phyloP scores from a whole-genome alignment of 2,888 invertebrate species.

The Tanytarsus gracilentus region DNA sequence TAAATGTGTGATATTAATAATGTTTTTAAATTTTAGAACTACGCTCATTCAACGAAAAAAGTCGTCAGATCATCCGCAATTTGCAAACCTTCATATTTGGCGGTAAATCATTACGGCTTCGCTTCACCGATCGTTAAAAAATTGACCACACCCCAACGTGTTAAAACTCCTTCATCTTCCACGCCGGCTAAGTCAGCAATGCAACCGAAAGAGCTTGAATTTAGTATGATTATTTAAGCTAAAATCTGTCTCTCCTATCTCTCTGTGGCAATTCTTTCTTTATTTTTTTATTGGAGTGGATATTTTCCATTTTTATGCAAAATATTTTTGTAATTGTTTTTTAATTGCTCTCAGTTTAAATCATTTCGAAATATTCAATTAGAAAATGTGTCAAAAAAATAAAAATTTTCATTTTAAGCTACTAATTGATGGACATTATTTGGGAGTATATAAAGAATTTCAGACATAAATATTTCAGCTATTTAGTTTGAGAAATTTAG shows the following conservation, averaged over 20 bases:
- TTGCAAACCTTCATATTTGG: neutral
- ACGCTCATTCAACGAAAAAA: neutral
- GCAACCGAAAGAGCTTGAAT: constrained; percentile 13
- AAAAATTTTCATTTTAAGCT: too few relatives aligned
- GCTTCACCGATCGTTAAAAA: constrained; percentile 10
- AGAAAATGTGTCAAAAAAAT: too few relatives aligned
- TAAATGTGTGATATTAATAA: neutral
- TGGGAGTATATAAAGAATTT: too few relatives aligned
- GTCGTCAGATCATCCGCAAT: constrained; percentile 12
- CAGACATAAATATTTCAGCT: too few relatives aligned
- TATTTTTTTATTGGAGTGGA: neutral
- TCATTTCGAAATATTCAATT: too few relatives aligned
- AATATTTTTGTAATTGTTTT: too few relatives aligned
- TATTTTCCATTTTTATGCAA: too few relatives aligned
- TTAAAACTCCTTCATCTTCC: neutral
- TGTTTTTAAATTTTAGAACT: neutral
- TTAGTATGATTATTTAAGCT: constrained; percentile 8
- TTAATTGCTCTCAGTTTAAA: too few relatives aligned
- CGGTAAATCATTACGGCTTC: constrained; percentile 16
- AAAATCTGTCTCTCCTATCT: neutral
- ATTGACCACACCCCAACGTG: too few relatives aligned
- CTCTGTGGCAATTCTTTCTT: neutral
- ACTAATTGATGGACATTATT: too few relatives aligned
- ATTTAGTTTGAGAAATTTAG: too few relatives aligned
- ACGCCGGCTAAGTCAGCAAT: neutral